Conservation (phyloP, 2,797 vertebrate species). For the Peromyscus melanophrys region DNA sequence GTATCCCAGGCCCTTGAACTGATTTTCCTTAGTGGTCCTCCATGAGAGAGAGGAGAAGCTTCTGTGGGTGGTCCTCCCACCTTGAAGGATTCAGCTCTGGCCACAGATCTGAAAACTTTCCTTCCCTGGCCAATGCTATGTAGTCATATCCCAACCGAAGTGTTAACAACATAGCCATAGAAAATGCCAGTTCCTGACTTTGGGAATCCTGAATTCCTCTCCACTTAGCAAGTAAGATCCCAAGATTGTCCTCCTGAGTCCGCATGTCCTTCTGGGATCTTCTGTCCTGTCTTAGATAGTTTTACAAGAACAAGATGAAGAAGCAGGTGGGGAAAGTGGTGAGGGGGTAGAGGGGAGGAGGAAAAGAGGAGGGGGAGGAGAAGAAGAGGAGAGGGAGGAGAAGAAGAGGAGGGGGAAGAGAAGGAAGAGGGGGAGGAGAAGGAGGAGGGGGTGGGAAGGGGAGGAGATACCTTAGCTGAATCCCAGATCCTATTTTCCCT, state of each 20-base stretch:
- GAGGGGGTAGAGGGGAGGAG: too few relatives aligned
- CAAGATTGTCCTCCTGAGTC: not conserved
- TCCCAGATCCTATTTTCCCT: not conserved
- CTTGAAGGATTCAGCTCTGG: not conserved
- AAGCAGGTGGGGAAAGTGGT: not conserved
- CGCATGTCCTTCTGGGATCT: not conserved
- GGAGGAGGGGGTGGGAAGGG: too few relatives aligned
- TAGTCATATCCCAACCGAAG: too few relatives aligned
- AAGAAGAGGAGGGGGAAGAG: not conserved
- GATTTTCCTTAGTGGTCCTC: not conserved
- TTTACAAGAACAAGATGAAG: not conserved
- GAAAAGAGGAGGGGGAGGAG: not conserved
- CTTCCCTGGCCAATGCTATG: not conserved
- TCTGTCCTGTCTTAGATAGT: not conserved
- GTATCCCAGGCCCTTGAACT: not conserved
- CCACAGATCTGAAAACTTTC: not conserved
- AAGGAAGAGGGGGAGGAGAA: too few relatives aligned
- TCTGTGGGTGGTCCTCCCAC: not conserved
- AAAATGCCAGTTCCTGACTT: not conserved
- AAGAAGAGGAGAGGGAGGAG: not conserved
- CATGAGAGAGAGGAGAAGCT: not conserved
- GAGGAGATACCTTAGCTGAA: not conserved
- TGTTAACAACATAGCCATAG: not conserved
- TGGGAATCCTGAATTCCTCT: not conserved
- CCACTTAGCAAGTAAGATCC: not conserved